A percentile compares a stretch with the other conserved stretches of the same genome.
Evolutionary conservation across 2,113 vertebrate species (phyloP).

Genomic region (Noctilio leporinus): DNA sequence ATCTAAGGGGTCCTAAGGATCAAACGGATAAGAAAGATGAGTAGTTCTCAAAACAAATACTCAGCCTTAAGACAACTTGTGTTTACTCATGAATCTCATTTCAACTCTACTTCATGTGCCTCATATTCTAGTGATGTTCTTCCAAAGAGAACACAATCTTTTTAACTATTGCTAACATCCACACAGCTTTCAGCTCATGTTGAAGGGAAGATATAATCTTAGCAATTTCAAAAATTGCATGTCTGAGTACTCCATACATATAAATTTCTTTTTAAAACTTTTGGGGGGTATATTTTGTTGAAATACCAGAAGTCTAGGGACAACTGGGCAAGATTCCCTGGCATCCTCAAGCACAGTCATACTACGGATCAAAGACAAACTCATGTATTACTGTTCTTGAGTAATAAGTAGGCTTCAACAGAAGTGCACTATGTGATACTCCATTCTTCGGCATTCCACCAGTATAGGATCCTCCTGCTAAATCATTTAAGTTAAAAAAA

Average conservation of each 20-base stretch:
- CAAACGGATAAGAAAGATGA: constrained; percentile 68
- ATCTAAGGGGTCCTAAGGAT: constrained; percentile 92
- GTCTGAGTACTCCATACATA: neutral
- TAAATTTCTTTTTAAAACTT: neutral
- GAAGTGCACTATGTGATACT: neutral
- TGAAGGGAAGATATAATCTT: neutral
- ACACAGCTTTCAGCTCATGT: neutral
- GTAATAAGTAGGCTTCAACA: neutral
- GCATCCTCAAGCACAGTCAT: neutral
- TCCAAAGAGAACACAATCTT: neutral
- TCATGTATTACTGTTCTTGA: neutral
- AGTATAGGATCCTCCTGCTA: neutral
- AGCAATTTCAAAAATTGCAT: neutral
- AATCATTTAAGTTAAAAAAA: neutral
- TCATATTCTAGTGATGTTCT: neutral
- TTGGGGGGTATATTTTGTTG: neutral
- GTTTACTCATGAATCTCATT: neutral
- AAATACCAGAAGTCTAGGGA: neutral
- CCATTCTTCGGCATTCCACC: neutral
- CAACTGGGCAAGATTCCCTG: neutral
- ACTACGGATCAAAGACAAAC: neutral
- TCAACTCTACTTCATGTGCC: neutral
- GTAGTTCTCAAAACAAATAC: neutral
- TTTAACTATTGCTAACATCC: neutral
- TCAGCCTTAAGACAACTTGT: neutral